These are phyloP conservation scores for Pogonocherus hispidulus DNA, from an alignment of 2,888 invertebrate species.

Conservation along the genomic window DNA sequence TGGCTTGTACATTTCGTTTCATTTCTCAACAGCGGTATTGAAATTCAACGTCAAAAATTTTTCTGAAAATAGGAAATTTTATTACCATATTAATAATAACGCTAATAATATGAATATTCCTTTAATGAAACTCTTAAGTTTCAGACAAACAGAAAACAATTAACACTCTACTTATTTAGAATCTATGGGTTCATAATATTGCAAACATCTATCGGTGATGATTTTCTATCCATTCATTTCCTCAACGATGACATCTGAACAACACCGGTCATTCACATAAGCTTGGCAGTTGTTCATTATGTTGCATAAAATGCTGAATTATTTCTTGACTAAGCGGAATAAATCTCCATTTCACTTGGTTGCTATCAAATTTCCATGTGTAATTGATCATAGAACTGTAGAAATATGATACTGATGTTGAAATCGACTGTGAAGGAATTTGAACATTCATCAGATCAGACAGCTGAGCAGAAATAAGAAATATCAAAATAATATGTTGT, in stretches of 20 bases:
- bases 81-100: no score
- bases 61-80: no score
- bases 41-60: no score
- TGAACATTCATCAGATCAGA: background rate
- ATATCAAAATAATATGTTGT: background rate
- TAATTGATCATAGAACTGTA: background rate
- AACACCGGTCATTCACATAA: background rate
- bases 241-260: background rate
- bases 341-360: background rate
- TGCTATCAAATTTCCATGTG: background rate
- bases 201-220: background rate
- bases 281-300: background rate
- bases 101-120: no score
- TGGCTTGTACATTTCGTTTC: no score
- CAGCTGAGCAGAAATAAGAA: background rate
- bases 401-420: slow-evolving; percentile 1
- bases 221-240: background rate
- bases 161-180: background rate
- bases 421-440: background rate
- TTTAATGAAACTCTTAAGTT: no score
- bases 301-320: background rate
- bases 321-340: background rate
- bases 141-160: no score
- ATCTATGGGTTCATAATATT: background rate
- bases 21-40: no score